phyloP scores from a whole-genome alignment of 2,797 vertebrate genomes.

The Cyclura pinguis region DNA sequence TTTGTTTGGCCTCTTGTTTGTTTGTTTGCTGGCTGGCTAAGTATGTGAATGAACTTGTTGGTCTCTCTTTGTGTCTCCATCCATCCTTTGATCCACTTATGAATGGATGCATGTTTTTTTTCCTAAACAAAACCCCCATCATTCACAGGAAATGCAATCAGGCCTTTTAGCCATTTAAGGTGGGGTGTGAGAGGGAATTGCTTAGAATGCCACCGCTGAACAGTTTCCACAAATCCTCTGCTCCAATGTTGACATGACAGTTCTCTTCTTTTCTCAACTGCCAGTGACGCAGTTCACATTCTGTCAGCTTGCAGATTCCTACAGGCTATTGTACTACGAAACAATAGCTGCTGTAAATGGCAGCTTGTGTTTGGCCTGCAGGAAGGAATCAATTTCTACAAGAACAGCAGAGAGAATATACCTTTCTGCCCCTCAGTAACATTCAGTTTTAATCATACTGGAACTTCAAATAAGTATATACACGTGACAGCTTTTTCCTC shows the following conservation, averaged over 20 bases:
- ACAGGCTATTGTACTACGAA: slow-evolving; percentile 18
- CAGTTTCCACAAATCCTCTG: slow-evolving; percentile 11
- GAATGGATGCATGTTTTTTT: neutral
- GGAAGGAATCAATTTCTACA: slow-evolving; percentile 26
- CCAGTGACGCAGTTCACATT: neutral
- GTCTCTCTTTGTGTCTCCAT: neutral
- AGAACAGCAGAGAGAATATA: neutral
- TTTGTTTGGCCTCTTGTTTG: too few species aligned
- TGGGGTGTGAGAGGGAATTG: neutral
- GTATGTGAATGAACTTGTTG: neutral
- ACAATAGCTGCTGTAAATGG: slow-evolving; percentile 25
- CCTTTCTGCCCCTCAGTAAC: neutral
- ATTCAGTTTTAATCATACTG: neutral
- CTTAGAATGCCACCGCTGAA: neutral
- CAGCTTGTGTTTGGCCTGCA: slow-evolving; percentile 28
- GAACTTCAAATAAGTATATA: neutral
- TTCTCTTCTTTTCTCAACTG: neutral
- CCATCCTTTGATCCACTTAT: neutral
- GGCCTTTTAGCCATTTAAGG: neutral
- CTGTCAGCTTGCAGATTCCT: slow-evolving; percentile 13
- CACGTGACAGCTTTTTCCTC: neutral
- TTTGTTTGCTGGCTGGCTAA: neutral
- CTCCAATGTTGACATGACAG: neutral
- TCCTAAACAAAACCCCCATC: neutral
- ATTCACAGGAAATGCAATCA: neutral